Percentiles rank a stretch among this genome's conserved stretches.
Evolutionary conservation across 2,888 invertebrate genomes (phyloP).

Genomic region (Amblyjoppa proteus): DNA sequence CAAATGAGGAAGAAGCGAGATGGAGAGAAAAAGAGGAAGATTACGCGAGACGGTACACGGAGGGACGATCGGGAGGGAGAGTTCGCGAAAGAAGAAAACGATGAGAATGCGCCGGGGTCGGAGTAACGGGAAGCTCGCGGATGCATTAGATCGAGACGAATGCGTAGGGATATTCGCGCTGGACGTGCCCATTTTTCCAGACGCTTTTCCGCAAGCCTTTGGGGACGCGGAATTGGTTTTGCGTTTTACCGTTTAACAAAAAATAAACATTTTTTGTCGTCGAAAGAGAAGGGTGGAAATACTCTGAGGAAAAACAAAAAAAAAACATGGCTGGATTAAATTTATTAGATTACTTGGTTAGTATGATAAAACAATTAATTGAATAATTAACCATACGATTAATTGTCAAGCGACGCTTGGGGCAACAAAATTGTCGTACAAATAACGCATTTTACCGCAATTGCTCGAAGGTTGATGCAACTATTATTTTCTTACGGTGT

Average conservation of each 20-base stretch:
- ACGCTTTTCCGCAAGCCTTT: neutral
- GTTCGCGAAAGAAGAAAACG: slow-evolving; percentile 19
- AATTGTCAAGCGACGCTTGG: too few relatives aligned
- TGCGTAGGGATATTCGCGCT: neutral
- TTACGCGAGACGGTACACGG: neutral
- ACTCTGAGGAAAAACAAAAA: too few relatives aligned
- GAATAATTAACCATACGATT: too few relatives aligned
- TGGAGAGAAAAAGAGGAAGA: slow-evolving; percentile 8
- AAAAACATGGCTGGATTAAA: too few relatives aligned
- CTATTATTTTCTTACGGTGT: too few relatives aligned
- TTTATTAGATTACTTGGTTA: too few relatives aligned
- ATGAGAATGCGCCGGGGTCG: slow-evolving; percentile 27
- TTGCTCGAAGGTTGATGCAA: too few relatives aligned
- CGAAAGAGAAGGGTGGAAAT: neutral
- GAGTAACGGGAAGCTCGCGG: slow-evolving; percentile 40
- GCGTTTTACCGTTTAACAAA: too few relatives aligned
- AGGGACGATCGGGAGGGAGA: neutral
- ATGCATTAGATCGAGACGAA: slow-evolving; percentile 3
- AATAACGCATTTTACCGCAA: too few relatives aligned
- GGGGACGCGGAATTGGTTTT: neutral
- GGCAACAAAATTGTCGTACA: too few relatives aligned
- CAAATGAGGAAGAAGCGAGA: slow-evolving; percentile 42
- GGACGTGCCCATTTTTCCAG: neutral
- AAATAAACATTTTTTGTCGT: neutral
- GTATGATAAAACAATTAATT: neutral